These are phyloP conservation scores for Tetranychus piercei DNA, from an alignment of 2,888 invertebrate species.

Conservation along the genomic window DNA sequence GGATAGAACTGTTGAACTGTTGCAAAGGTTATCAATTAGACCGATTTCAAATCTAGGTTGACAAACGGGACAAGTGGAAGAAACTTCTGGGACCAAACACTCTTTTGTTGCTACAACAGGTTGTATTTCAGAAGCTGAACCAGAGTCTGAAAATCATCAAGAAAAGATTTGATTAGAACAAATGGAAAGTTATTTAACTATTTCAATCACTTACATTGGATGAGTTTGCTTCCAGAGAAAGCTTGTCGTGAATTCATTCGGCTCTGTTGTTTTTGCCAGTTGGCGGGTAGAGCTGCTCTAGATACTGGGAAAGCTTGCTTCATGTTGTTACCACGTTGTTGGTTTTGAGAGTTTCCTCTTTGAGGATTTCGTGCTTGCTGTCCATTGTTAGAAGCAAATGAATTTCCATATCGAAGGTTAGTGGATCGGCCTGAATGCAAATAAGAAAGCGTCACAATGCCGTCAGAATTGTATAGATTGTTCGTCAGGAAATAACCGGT, in stretches of 20 bases:
- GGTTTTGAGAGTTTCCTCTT: not conserved
- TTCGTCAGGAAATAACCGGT: slow-evolving; percentile 8
- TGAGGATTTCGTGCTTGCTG: not conserved
- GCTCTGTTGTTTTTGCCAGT: no score
- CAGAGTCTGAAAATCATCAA: not conserved
- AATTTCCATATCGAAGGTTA: not conserved
- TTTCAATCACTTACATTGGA: no score
- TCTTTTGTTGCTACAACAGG: not conserved
- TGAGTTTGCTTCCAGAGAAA: no score
- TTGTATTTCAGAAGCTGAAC: no score
- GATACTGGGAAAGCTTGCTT: no score
- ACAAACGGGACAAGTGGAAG: not conserved
- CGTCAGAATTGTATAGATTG: not conserved
- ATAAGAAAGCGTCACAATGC: not conserved
- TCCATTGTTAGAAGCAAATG: not conserved
- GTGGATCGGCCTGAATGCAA: slow-evolving; percentile 1
- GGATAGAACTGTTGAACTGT: not conserved
- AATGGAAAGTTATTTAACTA: not conserved
- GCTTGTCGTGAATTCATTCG: no score
- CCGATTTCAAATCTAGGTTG: not conserved
- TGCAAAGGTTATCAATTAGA: not conserved
- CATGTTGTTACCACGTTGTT: no score
- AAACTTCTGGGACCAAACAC: not conserved
- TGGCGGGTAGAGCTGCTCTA: no score
- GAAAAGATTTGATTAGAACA: not conserved